Evolutionary conservation across 2,113 vertebrate species (phyloP), one percentile per base, ranked within the genome.

Genomic region (Oreochromis tanganicae): DNA sequence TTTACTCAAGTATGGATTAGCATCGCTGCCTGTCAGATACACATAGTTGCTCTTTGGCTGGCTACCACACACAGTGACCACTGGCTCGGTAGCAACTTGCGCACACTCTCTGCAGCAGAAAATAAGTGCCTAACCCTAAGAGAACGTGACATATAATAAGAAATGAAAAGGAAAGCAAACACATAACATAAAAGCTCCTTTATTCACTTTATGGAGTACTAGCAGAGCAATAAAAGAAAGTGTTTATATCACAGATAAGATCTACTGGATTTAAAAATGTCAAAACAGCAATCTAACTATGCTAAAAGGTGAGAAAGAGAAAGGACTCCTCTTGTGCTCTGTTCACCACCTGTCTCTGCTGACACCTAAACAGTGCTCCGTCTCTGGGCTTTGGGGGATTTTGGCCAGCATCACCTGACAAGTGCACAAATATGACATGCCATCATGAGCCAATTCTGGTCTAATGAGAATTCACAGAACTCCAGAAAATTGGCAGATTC

Each of bases 1-100:
- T 41, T 81, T 88, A 80, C 79, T 88, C 66, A 55, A 90, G 83
- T 87, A 84, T 85, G 89, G 88, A 92, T 95, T 91, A 94, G 85
- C 85, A 63, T 57, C 55, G 55, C 73, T 87, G 91, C 82, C 87
- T 92, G 89, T 92, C 91, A 91, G 71, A 82, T 38, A 87, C 87
- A 93, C 89, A 92, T 84, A 81, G 81, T 90, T 84, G 80, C 83
- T 79, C 63, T 78, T 56, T 88, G 71, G 75, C 54, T 14, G 38
- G n/a, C 59, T 82, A 93, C 87, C 89, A 84, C 92, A 91, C 91
- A 90, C 88, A 85, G 82, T 79, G 83, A 85, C 83, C 83, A 80
- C 16, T 34, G 27, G 50, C 54, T 86, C 90, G 29, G 85, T 27
- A 55, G 80, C 79, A 61, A 71, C 82, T 63, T n/a, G 46, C 24